Conservation (phyloP, 2,113 vertebrate genomes). For the Colossoma macropomum region DNA sequence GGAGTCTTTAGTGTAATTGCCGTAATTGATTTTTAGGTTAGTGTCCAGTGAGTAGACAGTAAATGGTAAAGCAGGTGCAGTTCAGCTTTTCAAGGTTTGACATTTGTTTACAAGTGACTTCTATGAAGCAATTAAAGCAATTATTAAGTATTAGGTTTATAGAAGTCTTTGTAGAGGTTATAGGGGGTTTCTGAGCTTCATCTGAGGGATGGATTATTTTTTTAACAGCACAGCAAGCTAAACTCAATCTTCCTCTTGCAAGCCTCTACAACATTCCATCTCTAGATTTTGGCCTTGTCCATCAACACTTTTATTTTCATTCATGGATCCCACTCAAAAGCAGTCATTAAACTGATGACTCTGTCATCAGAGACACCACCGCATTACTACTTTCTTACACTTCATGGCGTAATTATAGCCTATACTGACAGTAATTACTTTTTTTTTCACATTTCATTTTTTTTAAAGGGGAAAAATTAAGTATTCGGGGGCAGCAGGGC, state of each 20-base stretch:
- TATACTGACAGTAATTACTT: slow-evolving; percentile 22
- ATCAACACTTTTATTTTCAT: slow-evolving; percentile 28
- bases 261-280: background rate
- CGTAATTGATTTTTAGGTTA: background rate
- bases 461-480: background rate
- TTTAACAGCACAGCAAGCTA: background rate
- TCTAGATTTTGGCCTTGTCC: slow-evolving; percentile 23
- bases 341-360: slow-evolving; percentile 33
- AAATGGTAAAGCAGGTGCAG: background rate
- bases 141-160: background rate
- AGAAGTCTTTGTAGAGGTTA: background rate
- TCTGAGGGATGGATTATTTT: background rate
- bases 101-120: background rate
- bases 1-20: background rate
- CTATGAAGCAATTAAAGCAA: too few relatives aligned
- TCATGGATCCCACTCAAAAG: slow-evolving; percentile 8
- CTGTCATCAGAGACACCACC: background rate
- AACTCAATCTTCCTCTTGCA: background rate
- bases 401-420: slow-evolving; percentile 43
- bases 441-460: background rate
- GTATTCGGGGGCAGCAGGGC: background rate
- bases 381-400: slow-evolving; percentile 29
- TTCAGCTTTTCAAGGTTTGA: background rate
- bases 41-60: background rate
- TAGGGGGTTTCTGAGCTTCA: background rate